Evolutionary conservation across 1,140 invertebrate species (phyloP).

Genomic region (Brachionus rubens): DNA sequence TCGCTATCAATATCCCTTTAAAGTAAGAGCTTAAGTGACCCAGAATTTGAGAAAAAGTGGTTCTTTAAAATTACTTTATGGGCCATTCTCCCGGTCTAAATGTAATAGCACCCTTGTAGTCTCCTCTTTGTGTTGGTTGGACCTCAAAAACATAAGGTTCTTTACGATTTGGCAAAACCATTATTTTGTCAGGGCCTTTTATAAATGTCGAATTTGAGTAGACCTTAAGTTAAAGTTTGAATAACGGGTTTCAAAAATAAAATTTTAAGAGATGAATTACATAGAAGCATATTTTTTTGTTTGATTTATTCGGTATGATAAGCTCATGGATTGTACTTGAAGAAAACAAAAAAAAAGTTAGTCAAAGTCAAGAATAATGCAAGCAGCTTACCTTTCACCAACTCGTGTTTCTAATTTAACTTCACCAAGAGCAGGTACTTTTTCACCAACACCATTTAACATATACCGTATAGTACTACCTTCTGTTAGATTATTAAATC

Average conservation of each 20-base stretch:
- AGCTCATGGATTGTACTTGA: slow-evolving; percentile 52
- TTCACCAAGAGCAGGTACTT: slow-evolving; percentile 23
- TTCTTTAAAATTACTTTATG: slow-evolving; percentile 50
- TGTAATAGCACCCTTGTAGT: slow-evolving; percentile 55
- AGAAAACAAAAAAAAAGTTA: slow-evolving; percentile 40
- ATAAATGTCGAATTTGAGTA: slow-evolving; percentile 56
- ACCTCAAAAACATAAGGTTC: slow-evolving; percentile 53
- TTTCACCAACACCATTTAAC: slow-evolving; percentile 18
- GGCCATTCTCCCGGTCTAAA: slow-evolving; percentile 56
- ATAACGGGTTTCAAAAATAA: too few relatives aligned
- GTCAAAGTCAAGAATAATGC: neutral
- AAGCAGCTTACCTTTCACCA: slow-evolving; percentile 29
- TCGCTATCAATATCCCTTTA: slow-evolving; percentile 59
- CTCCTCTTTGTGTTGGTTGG: slow-evolving; percentile 52
- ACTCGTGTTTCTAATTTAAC: slow-evolving; percentile 43
- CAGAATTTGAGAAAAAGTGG: neutral
- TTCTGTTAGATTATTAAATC: neutral
- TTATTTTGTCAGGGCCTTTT: slow-evolving; percentile 52
- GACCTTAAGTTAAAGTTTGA: slow-evolving; percentile 50
- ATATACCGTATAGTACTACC: neutral
- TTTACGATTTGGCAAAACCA: slow-evolving; percentile 53
- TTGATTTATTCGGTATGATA: slow-evolving; percentile 56
- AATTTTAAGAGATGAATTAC: slow-evolving; percentile 49
- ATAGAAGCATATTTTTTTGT: slow-evolving; percentile 55
- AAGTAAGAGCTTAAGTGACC: neutral